A percentile compares a stretch with the other conserved stretches of the same genome.
These are phyloP conservation scores for Drosophila siamana DNA, from an alignment of 2,888 invertebrate species.

Conservation along the genomic window DNA sequence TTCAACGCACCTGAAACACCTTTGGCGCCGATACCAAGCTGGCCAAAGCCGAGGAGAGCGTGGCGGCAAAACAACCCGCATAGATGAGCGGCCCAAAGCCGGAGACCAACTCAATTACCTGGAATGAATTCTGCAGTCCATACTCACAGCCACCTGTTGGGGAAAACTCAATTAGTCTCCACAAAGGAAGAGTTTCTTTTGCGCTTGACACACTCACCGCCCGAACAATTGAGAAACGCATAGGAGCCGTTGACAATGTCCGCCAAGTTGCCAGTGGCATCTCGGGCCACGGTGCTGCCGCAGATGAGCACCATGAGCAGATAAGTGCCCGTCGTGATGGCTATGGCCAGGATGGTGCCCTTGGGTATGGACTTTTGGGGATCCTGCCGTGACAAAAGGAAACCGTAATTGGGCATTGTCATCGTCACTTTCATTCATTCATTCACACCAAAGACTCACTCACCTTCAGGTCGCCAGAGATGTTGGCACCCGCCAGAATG, in stretches of 20 bases:
- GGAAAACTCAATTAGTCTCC: slow-evolving; percentile 33
- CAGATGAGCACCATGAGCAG: slow-evolving; percentile 92
- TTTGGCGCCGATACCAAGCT: slow-evolving; percentile 98
- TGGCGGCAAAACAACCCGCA: slow-evolving; percentile 98
- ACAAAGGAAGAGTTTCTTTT: background rate
- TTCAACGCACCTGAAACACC: slow-evolving; percentile 89
- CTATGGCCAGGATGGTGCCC: slow-evolving; percentile 96
- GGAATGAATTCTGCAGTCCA: slow-evolving; percentile 85
- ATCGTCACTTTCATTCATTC: no score
- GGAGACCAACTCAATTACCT: slow-evolving; percentile 94
- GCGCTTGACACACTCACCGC: slow-evolving; percentile 66
- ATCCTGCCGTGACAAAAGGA: slow-evolving; percentile 87
- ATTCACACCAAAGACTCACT: slow-evolving; percentile 27
- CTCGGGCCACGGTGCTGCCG: slow-evolving; percentile 91
- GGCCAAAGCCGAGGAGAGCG: slow-evolving; percentile 97
- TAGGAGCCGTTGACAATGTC: slow-evolving; percentile 87
- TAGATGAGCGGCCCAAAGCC: slow-evolving; percentile 96
- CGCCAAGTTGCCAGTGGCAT: slow-evolving; percentile 90
- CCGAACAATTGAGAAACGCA: slow-evolving; percentile 87
- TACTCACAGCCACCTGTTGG: slow-evolving; percentile 87
- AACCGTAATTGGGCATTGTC: background rate
- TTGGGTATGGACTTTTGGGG: slow-evolving; percentile 95
- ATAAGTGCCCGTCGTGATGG: slow-evolving; percentile 94
- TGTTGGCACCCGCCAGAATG: slow-evolving; percentile 98
- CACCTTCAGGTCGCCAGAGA: slow-evolving; percentile 98